Conservation (phyloP, 92 coral and sea anemone genomes). For the Blastomussa wellsi region DNA sequence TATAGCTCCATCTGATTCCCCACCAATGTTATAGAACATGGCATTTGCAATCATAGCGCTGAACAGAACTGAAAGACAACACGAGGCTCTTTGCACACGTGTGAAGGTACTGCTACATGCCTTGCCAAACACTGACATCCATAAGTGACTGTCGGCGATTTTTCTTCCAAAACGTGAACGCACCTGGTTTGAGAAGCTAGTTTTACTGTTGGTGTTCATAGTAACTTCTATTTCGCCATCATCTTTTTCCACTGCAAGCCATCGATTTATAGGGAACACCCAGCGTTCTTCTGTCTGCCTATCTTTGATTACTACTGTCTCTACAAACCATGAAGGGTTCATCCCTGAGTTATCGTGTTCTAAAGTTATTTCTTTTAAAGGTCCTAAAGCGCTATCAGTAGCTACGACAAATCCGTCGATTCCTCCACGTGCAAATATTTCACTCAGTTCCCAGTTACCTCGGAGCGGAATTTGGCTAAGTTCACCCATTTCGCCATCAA, state of each 20-base stretch:
- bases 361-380: constrained; percentile 21
- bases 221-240: constrained; percentile 55
- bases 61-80: constrained; percentile 56
- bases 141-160: constrained; percentile 63
- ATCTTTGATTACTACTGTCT: constrained; percentile 45
- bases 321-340: constrained; percentile 62
- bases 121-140: constrained; percentile 67
- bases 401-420: constrained; percentile 37
- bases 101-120: constrained; percentile 50
- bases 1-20: constrained; percentile 36
- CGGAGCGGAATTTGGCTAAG: neutral
- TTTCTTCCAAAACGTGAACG: constrained; percentile 47
- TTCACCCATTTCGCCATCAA: constrained; percentile 14
- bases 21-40: constrained; percentile 63
- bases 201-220: neutral
- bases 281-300: constrained; percentile 42
- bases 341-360: constrained; percentile 57
- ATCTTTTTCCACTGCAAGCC: constrained; percentile 64
- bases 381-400: constrained; percentile 35
- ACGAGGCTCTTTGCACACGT: constrained; percentile 68
- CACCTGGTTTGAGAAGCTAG: constrained; percentile 44
- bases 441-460: neutral
- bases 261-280: constrained; percentile 52
- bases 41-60: constrained; percentile 67
- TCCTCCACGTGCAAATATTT: neutral